Evolutionary conservation across 2,113 vertebrate species (phyloP).

Genomic region (Lipotes vexillifer): DNA sequence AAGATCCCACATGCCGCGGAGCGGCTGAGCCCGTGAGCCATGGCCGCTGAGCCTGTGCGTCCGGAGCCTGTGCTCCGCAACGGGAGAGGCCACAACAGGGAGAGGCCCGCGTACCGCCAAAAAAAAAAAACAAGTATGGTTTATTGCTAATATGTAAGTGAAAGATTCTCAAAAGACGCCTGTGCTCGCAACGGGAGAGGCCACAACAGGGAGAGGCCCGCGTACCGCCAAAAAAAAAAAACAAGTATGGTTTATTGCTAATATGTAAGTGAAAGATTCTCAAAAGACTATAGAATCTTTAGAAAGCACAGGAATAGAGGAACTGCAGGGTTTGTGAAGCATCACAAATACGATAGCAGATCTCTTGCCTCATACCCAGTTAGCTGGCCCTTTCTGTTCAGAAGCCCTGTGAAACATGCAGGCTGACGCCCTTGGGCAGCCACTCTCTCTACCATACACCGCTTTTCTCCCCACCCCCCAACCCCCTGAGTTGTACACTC

Average conservation of each 20-base stretch:
- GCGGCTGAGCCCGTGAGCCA: no score
- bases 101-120: no score
- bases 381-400: no score
- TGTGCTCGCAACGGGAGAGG: no score
- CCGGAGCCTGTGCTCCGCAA: no score
- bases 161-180: background rate
- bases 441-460: background rate
- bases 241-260: background rate
- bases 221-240: background rate
- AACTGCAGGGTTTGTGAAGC: background rate
- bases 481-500: accelerated
- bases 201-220: no score
- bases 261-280: background rate
- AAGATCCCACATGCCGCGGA: no score
- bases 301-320: background rate
- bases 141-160: background rate
- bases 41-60: no score
- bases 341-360: background rate
- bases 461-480: background rate
- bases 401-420: no score
- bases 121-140: background rate
- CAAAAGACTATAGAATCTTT: background rate
- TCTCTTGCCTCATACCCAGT: no score
- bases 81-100: no score
- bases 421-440: accelerated